Evolutionary conservation across 2,888 invertebrate species (phyloP).

Genomic region (Lasioglossum figueresi): DNA sequence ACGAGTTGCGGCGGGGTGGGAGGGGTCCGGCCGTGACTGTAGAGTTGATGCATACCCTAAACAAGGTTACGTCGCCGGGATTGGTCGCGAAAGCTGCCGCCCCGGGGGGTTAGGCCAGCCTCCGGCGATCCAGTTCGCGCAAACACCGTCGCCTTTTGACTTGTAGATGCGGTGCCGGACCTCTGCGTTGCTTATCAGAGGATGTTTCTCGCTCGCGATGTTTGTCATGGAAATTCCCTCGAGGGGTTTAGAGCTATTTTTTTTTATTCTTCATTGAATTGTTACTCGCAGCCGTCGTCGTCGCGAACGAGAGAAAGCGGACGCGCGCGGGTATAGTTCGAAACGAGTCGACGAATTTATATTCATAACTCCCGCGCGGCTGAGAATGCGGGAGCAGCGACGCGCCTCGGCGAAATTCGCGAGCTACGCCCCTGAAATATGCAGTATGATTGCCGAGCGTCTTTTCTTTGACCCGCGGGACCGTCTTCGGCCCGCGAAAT

Average conservation of each 20-base stretch:
- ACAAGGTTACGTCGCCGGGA: constrained; percentile 55
- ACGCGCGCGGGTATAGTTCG: neutral
- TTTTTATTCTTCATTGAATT: constrained; percentile 16
- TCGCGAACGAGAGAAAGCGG: neutral
- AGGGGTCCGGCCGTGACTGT: constrained; percentile 31
- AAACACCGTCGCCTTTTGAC: constrained; percentile 52
- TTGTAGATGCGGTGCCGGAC: constrained; percentile 28
- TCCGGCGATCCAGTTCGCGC: neutral
- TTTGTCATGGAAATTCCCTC: constrained; percentile 44
- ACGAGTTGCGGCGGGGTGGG: neutral
- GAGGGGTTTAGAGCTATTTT: neutral
- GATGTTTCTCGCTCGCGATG: constrained; percentile 15
- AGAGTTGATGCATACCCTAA: constrained; percentile 43
- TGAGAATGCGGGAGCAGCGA: constrained; percentile 55
- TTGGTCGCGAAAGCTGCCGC: constrained; percentile 26
- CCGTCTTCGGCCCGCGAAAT: neutral
- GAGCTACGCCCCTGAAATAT: constrained; percentile 49
- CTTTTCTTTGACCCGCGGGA: neutral
- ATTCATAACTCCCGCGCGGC: constrained; percentile 70
- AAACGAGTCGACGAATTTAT: constrained; percentile 66
- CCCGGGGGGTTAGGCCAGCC: constrained; percentile 8
- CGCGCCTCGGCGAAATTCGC: constrained; percentile 56
- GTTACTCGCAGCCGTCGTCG: neutral
- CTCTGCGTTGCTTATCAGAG: constrained; percentile 22
- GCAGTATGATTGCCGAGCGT: constrained; percentile 8